A percentile compares a stretch with the other conserved stretches of the same genome.
phyloP scores from a whole-genome alignment of 2,888 invertebrate genomes.

The Chrysolina oricalcia region DNA sequence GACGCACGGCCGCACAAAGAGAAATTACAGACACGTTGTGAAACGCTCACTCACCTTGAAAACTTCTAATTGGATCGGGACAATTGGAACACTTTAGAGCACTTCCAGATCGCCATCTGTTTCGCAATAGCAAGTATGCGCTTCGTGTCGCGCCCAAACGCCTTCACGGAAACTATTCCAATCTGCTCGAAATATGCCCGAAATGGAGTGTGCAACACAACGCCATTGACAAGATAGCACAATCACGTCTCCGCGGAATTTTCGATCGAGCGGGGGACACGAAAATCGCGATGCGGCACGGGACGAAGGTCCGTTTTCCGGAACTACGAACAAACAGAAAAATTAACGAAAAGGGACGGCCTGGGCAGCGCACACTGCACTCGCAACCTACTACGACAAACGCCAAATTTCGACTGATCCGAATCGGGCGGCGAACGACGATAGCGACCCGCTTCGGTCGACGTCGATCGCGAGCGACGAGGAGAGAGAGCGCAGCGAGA shows the following conservation, averaged over 20 bases:
- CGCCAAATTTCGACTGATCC: constrained; percentile 46
- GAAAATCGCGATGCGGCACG: background rate
- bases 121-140: constrained; percentile 17
- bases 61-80: background rate
- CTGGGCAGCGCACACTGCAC: constrained; percentile 33
- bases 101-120: constrained; percentile 24
- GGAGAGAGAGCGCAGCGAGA: constrained; percentile 33
- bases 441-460: constrained; percentile 50
- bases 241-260: constrained; percentile 31
- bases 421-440: constrained; percentile 48
- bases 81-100: constrained; percentile 24
- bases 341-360: constrained; percentile 35
- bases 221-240: constrained; percentile 45
- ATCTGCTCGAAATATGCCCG: constrained; percentile 40
- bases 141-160: constrained; percentile 33
- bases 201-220: constrained; percentile 42
- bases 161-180: constrained; percentile 42
- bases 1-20: constrained; percentile 40
- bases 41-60: constrained; percentile 46
- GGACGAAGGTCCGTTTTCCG: background rate
- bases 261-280: background rate
- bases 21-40: constrained; percentile 42
- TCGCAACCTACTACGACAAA: constrained; percentile 41
- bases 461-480: constrained; percentile 39
- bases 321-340: constrained; percentile 11